These are phyloP conservation scores for Meles meles DNA, from an alignment of 2,113 vertebrate species.

Conservation along the genomic window DNA sequence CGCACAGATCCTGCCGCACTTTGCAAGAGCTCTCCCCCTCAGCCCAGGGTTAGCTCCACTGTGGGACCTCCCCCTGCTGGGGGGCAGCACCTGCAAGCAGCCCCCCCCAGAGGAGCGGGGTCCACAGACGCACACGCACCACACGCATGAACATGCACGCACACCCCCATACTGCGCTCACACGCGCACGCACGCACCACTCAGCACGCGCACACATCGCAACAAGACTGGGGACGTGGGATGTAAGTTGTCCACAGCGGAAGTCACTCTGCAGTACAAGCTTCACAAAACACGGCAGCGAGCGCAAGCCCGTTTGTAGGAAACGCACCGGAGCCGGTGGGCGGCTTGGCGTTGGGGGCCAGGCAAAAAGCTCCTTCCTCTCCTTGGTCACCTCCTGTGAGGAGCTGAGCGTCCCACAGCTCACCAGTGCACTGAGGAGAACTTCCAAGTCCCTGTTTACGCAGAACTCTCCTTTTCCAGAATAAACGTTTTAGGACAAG, in stretches of 20 bases:
- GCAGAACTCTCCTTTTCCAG: background rate
- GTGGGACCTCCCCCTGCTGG: background rate
- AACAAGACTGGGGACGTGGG: background rate
- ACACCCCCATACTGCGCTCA: too few species aligned
- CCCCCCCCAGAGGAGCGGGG: background rate
- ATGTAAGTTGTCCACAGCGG: background rate
- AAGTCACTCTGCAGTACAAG: background rate
- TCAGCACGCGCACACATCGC: background rate
- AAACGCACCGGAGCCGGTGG: background rate
- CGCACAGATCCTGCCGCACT: background rate
- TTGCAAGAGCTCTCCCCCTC: background rate
- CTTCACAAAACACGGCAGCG: rapidly evolving
- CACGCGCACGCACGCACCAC: background rate
- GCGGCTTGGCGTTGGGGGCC: background rate
- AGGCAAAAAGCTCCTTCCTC: background rate
- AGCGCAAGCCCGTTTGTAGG: too few species aligned
- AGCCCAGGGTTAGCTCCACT: background rate
- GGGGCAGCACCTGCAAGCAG: background rate
- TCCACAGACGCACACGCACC: background rate
- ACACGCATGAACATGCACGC: too few species aligned
- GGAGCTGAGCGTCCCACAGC: background rate
- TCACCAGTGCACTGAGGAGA: background rate
- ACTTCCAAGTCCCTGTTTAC: background rate
- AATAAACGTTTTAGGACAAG: background rate
- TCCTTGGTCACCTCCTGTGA: background rate